Evolutionary conservation across 2,797 vertebrate species (phyloP).

Genomic region (Lateolabrax maculatus): DNA sequence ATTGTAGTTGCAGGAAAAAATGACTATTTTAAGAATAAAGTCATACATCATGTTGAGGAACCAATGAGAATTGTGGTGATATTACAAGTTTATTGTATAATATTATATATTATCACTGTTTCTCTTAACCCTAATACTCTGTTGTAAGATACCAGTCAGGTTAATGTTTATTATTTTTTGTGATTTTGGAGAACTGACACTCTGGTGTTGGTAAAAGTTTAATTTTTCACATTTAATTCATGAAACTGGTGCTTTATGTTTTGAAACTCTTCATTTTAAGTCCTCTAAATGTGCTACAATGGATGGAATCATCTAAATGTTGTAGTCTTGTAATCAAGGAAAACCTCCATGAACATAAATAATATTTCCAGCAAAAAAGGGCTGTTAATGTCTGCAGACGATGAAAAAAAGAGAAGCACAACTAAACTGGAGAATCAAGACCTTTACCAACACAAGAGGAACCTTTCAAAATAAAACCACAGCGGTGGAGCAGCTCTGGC

Average conservation of each 20-base stretch:
- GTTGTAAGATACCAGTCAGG: background rate
- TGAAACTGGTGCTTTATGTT: background rate
- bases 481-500: background rate
- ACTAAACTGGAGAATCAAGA: background rate
- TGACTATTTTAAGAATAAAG: no score
- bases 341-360: background rate
- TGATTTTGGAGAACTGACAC: background rate
- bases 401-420: background rate
- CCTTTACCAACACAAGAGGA: background rate
- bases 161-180: background rate
- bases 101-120: no score
- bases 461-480: constrained; percentile 19
- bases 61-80: no score
- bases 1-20: no score
- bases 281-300: background rate
- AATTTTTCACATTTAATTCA: background rate
- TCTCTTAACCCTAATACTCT: no score
- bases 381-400: background rate
- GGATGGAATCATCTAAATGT: background rate
- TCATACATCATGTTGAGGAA: no score
- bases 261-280: background rate
- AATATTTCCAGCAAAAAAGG: background rate
- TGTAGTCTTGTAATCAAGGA: no score
- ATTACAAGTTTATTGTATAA: no score
- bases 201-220: background rate